These are phyloP conservation scores for Lutjanus argentimaculatus DNA, from an alignment of 2,797 vertebrate genomes.

Conservation along the genomic window DNA sequence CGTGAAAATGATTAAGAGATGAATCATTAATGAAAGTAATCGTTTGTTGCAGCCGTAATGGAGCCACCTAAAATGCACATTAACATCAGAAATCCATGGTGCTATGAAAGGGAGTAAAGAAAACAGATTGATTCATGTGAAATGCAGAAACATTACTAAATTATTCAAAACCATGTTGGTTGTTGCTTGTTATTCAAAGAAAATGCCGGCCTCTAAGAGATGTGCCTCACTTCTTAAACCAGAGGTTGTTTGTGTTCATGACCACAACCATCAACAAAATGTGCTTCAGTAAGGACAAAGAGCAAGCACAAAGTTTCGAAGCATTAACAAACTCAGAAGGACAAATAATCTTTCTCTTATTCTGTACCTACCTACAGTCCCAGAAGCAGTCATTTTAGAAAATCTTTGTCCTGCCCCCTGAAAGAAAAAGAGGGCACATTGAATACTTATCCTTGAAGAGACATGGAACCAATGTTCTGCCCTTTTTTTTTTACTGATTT, in stretches of 20 bases:
- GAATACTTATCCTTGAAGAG: conserved; percentile 18
- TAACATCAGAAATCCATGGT: background rate
- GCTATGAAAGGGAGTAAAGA: background rate
- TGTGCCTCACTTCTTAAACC: background rate
- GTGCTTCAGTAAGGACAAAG: conserved; percentile 1
- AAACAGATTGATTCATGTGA: background rate
- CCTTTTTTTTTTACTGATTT: background rate
- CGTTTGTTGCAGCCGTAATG: too few relatives aligned
- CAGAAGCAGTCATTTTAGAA: background rate
- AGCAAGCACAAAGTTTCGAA: conserved; percentile 6
- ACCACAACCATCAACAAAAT: background rate
- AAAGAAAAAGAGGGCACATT: background rate
- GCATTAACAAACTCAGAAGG: conserved; percentile 2
- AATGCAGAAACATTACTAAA: background rate
- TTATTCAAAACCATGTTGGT: background rate
- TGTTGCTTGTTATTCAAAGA: background rate
- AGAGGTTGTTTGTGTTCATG: conserved; percentile 4
- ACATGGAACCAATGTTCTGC: background rate
- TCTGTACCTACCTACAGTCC: background rate
- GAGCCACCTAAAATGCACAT: background rate
- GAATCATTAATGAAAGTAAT: too few relatives aligned
- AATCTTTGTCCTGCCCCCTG: background rate
- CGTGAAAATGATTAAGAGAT: too few relatives aligned
- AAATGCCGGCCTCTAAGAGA: conserved; percentile 3
- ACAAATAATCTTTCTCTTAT: conserved; percentile 19